Conservation (phyloP, 2,113 vertebrate species). For the Glareola pratincola region DNA sequence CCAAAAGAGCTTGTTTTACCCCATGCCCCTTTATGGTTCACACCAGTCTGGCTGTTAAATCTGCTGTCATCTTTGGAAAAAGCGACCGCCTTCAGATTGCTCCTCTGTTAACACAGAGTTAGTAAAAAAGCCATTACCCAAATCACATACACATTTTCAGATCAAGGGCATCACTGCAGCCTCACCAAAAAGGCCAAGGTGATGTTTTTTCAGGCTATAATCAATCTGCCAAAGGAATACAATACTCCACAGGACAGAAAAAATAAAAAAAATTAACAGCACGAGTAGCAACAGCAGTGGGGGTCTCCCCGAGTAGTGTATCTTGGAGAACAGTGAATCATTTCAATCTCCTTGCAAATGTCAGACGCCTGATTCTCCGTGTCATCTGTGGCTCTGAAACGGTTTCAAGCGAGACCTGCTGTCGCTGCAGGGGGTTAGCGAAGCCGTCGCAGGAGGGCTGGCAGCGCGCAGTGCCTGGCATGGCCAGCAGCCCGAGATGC, state of each 20-base stretch:
- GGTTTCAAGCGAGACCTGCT: slow-evolving; percentile 19
- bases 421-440: not conserved
- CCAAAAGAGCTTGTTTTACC: not conserved
- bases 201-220: not conserved
- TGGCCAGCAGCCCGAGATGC: not conserved
- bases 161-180: not conserved
- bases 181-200: not conserved
- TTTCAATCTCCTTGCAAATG: slow-evolving; percentile 38
- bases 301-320: not conserved
- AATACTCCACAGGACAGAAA: not conserved
- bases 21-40: not conserved
- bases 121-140: not conserved
- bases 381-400: slow-evolving; percentile 21
- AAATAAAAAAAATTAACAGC: not conserved
- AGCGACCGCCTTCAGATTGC: not conserved
- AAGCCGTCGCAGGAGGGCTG: not conserved
- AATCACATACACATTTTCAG: not conserved
- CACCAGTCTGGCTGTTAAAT: not conserved
- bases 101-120: not conserved
- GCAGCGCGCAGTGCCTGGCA: not conserved
- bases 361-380: slow-evolving; percentile 10
- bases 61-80: not conserved
- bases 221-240: not conserved
- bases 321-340: slow-evolving; percentile 31
- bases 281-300: not conserved